Evolutionary conservation across 2,113 vertebrate species (phyloP).

Genomic region (Sminthopsis crassicaudata): DNA sequence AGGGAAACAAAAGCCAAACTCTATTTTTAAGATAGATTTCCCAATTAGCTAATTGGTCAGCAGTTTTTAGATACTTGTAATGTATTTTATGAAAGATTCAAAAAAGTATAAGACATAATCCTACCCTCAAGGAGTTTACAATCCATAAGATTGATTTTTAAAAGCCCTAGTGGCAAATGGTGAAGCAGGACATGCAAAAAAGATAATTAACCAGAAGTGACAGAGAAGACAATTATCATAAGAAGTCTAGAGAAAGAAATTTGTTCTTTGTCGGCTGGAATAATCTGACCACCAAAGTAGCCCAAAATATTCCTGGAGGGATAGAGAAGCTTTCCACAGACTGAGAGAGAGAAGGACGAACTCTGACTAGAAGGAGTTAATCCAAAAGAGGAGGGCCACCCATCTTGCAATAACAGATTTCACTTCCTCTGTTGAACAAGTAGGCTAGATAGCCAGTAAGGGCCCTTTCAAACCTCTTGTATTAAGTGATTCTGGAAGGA

Average conservation of each 20-base stretch:
- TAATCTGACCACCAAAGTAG: neutral
- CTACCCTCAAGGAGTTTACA: neutral
- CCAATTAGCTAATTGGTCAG: neutral
- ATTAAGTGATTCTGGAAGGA: neutral
- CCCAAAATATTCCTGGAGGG: slow-evolving; percentile 33
- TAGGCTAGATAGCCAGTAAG: neutral
- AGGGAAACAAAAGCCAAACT: slow-evolving; percentile 42
- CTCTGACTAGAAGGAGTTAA: neutral
- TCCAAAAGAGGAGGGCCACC: neutral
- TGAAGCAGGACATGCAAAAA: neutral
- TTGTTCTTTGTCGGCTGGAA: neutral
- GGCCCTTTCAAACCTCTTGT: neutral
- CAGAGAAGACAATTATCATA: neutral
- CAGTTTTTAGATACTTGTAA: slow-evolving; percentile 10
- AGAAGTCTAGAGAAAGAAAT: neutral
- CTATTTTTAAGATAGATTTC: neutral
- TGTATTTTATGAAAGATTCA: neutral
- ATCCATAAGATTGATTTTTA: neutral
- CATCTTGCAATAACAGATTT: neutral
- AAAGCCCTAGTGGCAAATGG: neutral
- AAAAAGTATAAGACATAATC: slow-evolving; percentile 5
- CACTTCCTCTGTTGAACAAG: neutral
- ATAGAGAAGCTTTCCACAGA: neutral
- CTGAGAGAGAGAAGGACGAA: neutral
- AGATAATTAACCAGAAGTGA: neutral